Base-by-base conservation (phyloP, 1,140 invertebrate species). In the Daktulosphaira vitifoliae region DNA sequence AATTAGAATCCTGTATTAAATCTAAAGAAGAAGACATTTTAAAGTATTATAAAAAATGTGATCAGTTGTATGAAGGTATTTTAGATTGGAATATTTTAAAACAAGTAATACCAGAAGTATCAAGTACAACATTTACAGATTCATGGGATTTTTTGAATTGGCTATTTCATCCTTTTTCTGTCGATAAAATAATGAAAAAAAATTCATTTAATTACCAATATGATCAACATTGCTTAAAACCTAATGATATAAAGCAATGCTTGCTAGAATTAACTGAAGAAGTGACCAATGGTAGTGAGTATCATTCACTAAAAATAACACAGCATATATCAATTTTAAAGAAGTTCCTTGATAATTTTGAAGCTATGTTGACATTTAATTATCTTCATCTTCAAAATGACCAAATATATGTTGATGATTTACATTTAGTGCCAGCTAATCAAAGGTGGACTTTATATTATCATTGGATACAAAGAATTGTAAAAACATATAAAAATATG, bases 311-410 rank as follows among this genome's bases (percentile, higher is more conserved):
- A 29, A 62, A 62, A 62, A 33, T 46, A 8, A 44, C 44, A 62
- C 39, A 50, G 33, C 71, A 80, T 80, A 86, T 0, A 80, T 46
- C 56, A 7, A 22, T 62, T 7, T 9, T 62, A 11, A 62, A 62
- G 5, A 66, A 51, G 23, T 51, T 66, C 44, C 15, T 42, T 46
- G 39, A 66, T 13, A 38, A 66, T 8, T 66, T 52, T 51, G 53
- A 66, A 15, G 42, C 33, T 13, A 53, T 66, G 42, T 46, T 48
- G 33, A 15, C 44, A 33, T 54, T 46, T 44, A 8, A 54, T 52
- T 39, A 25, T 13, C 5, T 23, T 13, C 11, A 66, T 26, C 11
- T 23, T 7, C 22, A 33, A 33, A 33, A 33, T 33, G 29, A 33
- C 16, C 18, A 25, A 23, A 54, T 46, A 6, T 2, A 29, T 46